Base-by-base conservation (phyloP, 2,888 invertebrate species). In the Drosophila mimica region DNA sequence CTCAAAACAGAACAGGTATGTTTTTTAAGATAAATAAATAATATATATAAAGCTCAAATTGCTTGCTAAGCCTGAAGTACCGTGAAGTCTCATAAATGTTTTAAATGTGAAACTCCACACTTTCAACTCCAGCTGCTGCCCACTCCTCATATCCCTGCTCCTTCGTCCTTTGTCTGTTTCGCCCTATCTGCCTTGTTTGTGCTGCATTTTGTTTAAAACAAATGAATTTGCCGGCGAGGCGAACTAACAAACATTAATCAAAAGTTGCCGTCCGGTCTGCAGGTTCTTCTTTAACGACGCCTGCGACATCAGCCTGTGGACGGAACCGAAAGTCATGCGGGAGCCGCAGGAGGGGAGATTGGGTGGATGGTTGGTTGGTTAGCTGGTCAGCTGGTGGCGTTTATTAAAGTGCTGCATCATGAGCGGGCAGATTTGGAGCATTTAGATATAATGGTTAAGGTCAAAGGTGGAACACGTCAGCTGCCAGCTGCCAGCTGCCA, bases 221-320 rank as follows among this genome's bases (percentile, higher is more conserved):
- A 86, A 86, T 87, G 88, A 82, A 89, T 88, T 83, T 82, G 76
- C 81, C 84, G 79, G 60, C 70, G 67, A 79, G 76, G 76, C 76
- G 75, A 84, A 87, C 89, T 83, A 80, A 86, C 83, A 82, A 85
- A 85, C 85, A 85, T 85, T 85, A 88, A 85, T 85, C 85, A 85
- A 86, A 85, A 88, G 80, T 74, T 88, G 83, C 78, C 74, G 72
- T 76, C 70, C 81, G 83, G 70, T 80, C 70, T 60, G 82, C 80
- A 84, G 84, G 78, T 73, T 80, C 74, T 67, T 59, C 62, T 65
- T 59, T 36, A 75, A 70, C 65, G 58, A 46, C 57, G 58, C 53
- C 34, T 57, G 46, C 43, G 57, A 64, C 67, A 67, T 53, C 65
- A 53, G 46, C 49, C 49, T 51, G 43, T 33, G 52, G 46, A 8